Evolutionary conservation across 2,113 vertebrate species (phyloP).

Genomic region (Oenanthe melanoleuca): DNA sequence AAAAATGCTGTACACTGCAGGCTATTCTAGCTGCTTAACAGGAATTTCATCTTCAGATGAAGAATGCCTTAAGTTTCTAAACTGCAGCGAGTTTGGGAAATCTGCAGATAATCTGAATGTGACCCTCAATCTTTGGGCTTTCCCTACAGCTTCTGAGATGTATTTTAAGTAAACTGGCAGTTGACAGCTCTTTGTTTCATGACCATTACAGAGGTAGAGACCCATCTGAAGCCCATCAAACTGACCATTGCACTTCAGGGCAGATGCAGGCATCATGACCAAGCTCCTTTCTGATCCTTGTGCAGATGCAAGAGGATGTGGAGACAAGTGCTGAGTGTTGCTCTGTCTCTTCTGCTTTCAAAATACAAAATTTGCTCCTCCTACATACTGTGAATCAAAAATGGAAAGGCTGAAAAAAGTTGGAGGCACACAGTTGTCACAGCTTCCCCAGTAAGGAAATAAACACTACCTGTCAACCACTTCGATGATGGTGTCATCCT

Average conservation of each 20-base stretch:
- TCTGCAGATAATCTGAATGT: neutral
- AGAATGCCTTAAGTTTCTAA: neutral
- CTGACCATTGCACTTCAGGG: neutral
- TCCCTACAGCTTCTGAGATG: neutral
- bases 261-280: neutral
- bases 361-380: neutral
- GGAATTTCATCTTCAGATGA: neutral
- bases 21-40: neutral
- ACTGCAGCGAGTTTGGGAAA: neutral
- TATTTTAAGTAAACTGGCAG: neutral
- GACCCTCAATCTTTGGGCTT: neutral
- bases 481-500: neutral
- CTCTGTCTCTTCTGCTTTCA: neutral
- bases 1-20: neutral
- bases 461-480: neutral
- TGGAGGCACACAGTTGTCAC: neutral
- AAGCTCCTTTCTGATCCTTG: neutral
- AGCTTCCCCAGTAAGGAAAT: neutral
- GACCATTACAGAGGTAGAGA: neutral
- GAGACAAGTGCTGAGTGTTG: neutral
- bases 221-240: neutral
- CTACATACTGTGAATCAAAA: neutral
- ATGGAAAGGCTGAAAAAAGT: neutral
- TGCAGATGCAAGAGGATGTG: neutral
- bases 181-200: neutral